These are phyloP conservation scores for Leptinotarsa juncta DNA, from an alignment of 2,888 invertebrate species.

Conservation along the genomic window DNA sequence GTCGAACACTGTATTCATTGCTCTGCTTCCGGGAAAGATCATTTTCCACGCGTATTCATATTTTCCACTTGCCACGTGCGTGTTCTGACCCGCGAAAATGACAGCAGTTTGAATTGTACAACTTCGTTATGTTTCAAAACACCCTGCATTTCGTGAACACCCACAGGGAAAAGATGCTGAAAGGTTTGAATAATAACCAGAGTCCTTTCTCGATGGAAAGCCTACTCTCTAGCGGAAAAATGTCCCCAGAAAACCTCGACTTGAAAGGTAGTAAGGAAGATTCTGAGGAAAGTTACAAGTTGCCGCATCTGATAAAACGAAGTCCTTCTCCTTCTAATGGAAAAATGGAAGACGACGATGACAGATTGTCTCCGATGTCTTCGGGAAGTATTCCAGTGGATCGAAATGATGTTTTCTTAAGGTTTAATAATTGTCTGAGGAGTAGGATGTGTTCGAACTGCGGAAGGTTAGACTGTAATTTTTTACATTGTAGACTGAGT, in stretches of 20 bases:
- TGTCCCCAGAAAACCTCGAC: constrained; percentile 58
- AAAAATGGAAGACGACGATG: constrained; percentile 53
- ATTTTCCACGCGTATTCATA: constrained; percentile 17
- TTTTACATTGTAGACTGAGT: constrained; percentile 61
- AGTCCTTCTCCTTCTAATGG: constrained; percentile 50
- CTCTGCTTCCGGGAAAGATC: constrained; percentile 25
- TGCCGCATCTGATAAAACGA: constrained; percentile 40
- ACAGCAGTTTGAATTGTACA: constrained; percentile 16
- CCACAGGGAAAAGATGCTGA: constrained; percentile 63
- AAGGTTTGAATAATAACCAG: constrained; percentile 61
- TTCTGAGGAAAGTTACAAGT: constrained; percentile 45
- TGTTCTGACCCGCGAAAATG: constrained; percentile 9
- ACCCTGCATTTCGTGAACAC: constrained; percentile 58
- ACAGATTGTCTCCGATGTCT: constrained; percentile 56
- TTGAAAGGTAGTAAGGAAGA: constrained; percentile 41
- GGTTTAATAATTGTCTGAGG: constrained; percentile 62
- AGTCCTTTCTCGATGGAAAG: constrained; percentile 65
- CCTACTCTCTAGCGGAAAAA: constrained; percentile 61
- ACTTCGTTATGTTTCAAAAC: constrained; percentile 60
- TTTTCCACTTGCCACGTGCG: constrained; percentile 27
- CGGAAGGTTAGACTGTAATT: constrained; percentile 70
- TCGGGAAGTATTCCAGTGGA: constrained; percentile 45
- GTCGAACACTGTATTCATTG: constrained; percentile 38
- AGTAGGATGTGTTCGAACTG: constrained; percentile 69
- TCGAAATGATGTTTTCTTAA: constrained; percentile 58